Evolutionary conservation across 2,888 invertebrate genomes (phyloP).

Genomic region (Apodemia zela): DNA sequence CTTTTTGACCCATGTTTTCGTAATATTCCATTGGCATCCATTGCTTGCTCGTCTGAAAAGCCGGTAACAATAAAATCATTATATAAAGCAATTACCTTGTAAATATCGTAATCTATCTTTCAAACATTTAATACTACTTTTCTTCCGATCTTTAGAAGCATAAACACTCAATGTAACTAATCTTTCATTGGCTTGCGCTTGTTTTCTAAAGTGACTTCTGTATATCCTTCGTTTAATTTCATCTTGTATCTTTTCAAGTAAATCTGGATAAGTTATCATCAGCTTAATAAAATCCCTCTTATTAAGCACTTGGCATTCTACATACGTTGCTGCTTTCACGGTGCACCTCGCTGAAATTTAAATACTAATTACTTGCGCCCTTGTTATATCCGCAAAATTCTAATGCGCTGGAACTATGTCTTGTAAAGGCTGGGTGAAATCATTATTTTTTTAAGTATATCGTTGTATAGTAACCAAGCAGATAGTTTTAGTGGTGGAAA

Average conservation of each 20-base stretch:
- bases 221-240: constrained; percentile 56
- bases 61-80: too few relatives aligned
- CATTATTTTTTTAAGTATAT: too few relatives aligned
- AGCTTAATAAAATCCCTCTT: constrained; percentile 70
- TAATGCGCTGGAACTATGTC: constrained; percentile 19
- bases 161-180: constrained; percentile 62
- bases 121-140: constrained; percentile 71
- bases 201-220: constrained; percentile 46
- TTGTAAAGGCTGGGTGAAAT: too few relatives aligned
- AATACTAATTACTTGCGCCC: constrained; percentile 21
- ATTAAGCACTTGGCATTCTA: constrained; percentile 75
- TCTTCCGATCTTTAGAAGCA: constrained; percentile 65
- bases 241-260: constrained; percentile 50
- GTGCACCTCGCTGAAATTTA: constrained; percentile 64
- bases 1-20: too few relatives aligned
- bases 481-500: too few relatives aligned
- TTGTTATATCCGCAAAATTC: too few relatives aligned
- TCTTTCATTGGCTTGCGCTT: constrained; percentile 36
- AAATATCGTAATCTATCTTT: constrained; percentile 68
- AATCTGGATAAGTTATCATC: constrained; percentile 70
- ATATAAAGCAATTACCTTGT: constrained; percentile 49
- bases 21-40: too few relatives aligned
- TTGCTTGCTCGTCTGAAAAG: too few relatives aligned
- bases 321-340: constrained; percentile 74
- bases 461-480: too few relatives aligned